Evolutionary conservation across 1,140 invertebrate genomes (phyloP).

Genomic region (Macrocentrus cingulum): DNA sequence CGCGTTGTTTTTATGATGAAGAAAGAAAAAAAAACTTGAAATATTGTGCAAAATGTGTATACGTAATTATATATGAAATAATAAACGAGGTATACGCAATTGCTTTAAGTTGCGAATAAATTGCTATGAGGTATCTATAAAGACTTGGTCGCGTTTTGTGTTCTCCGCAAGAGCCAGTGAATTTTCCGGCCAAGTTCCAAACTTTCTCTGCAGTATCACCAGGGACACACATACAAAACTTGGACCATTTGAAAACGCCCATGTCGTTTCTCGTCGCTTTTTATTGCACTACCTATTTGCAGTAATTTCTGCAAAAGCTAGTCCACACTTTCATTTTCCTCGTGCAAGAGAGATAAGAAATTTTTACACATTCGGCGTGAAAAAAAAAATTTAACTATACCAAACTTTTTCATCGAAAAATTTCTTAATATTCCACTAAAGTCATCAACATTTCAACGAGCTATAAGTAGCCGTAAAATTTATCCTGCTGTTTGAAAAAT

Average conservation of each 20-base stretch:
- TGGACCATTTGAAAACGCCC: constrained; percentile 14
- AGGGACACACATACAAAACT: constrained; percentile 10
- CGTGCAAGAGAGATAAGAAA: background rate
- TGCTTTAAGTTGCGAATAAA: background rate
- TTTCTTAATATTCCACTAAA: too few species aligned
- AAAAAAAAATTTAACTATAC: too few species aligned
- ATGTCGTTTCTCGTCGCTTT: constrained; percentile 2
- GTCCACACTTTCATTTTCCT: background rate
- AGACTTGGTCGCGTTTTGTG: too few species aligned
- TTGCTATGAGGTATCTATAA: background rate
- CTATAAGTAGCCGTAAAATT: constrained; percentile 15
- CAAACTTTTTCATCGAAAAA: too few species aligned
- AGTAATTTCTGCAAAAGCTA: too few species aligned
- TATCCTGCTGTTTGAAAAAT: background rate
- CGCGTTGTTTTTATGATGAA: too few species aligned
- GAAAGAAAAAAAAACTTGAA: too few species aligned
- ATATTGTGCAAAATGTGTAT: too few species aligned
- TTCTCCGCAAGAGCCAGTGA: background rate
- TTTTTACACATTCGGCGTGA: background rate
- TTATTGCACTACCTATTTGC: too few species aligned
- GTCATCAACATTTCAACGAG: constrained; percentile 13
- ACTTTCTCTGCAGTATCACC: constrained; percentile 5
- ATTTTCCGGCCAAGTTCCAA: background rate
- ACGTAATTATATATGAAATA: too few species aligned
- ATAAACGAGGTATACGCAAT: background rate